Evolutionary conservation across 2,113 vertebrate genomes (phyloP).

Genomic region (Silurus meridionalis): DNA sequence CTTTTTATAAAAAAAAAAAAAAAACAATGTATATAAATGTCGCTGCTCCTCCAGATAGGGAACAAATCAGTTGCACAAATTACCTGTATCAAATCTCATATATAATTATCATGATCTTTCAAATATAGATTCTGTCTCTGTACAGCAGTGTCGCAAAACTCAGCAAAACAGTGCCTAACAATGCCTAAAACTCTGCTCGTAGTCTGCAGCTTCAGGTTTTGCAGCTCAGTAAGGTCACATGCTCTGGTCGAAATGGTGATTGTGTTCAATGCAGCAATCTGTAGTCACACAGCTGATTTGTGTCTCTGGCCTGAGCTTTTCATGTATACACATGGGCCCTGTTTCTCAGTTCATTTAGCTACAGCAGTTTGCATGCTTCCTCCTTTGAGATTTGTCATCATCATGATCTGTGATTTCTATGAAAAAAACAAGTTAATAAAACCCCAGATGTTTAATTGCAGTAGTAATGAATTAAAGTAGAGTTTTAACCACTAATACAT

Average conservation of each 20-base stretch:
- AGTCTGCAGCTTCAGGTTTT: background rate
- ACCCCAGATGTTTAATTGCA: background rate
- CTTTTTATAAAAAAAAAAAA: slow-evolving; percentile 1
- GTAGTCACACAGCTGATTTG: background rate
- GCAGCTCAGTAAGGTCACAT: background rate
- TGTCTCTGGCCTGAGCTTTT: background rate
- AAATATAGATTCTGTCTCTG: background rate
- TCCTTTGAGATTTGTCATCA: slow-evolving; percentile 69
- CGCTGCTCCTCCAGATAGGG: background rate
- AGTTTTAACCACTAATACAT: background rate
- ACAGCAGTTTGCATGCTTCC: slow-evolving; percentile 82
- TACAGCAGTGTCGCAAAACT: background rate
- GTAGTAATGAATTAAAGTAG: background rate
- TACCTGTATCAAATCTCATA: background rate
- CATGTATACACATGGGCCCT: background rate
- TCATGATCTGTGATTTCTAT: slow-evolving; percentile 81
- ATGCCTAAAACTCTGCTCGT: background rate
- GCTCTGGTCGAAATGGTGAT: background rate
- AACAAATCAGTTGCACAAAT: background rate
- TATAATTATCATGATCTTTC: background rate
- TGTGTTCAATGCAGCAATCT: background rate
- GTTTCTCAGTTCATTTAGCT: slow-evolving; percentile 59
- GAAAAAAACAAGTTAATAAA: background rate
- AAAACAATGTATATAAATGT: background rate
- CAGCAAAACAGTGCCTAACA: background rate